Evolutionary conservation across 2,888 invertebrate genomes (phyloP).

Genomic region (Thalpophila matura): DNA sequence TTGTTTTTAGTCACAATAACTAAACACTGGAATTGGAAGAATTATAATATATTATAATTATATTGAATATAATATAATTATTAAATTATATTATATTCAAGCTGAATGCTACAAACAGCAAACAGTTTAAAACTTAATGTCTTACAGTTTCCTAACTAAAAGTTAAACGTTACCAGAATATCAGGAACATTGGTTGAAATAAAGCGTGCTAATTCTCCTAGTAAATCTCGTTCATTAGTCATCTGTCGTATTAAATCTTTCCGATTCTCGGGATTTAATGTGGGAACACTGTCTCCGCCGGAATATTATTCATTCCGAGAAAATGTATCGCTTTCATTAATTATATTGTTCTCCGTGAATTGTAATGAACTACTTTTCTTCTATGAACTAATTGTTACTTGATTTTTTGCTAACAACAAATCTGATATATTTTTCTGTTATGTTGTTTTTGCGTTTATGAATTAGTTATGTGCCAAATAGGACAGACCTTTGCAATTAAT

Average conservation of each 20-base stretch:
- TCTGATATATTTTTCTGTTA: background rate
- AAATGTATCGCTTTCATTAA: slow-evolving; percentile 52
- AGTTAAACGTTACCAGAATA: slow-evolving; percentile 24
- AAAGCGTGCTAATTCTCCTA: slow-evolving; percentile 35
- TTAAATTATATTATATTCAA: too few species aligned
- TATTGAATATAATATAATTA: too few species aligned
- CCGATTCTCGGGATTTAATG: slow-evolving; percentile 39
- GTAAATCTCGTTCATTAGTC: slow-evolving; percentile 58
- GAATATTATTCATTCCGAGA: slow-evolving; percentile 53
- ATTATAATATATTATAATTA: too few species aligned
- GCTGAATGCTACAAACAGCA: background rate
- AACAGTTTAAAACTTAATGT: background rate
- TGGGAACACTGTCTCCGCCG: slow-evolving; percentile 21
- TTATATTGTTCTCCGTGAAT: slow-evolving; percentile 47
- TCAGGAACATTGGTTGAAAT: slow-evolving; percentile 28
- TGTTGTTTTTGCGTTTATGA: slow-evolving; percentile 14
- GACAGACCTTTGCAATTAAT: slow-evolving; percentile 26
- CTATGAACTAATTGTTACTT: slow-evolving; percentile 30
- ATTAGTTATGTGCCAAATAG: slow-evolving; percentile 30
- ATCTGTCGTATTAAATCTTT: slow-evolving; percentile 62
- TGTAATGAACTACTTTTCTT: slow-evolving; percentile 19
- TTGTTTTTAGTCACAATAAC: too few species aligned
- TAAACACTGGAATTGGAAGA: too few species aligned
- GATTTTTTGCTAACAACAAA: slow-evolving; percentile 6
- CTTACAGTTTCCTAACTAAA: background rate